Percentiles rank a stretch among this genome's conserved stretches.
phyloP scores from a whole-genome alignment of 1,140 invertebrate genomes.

The Orchesella cincta region DNA sequence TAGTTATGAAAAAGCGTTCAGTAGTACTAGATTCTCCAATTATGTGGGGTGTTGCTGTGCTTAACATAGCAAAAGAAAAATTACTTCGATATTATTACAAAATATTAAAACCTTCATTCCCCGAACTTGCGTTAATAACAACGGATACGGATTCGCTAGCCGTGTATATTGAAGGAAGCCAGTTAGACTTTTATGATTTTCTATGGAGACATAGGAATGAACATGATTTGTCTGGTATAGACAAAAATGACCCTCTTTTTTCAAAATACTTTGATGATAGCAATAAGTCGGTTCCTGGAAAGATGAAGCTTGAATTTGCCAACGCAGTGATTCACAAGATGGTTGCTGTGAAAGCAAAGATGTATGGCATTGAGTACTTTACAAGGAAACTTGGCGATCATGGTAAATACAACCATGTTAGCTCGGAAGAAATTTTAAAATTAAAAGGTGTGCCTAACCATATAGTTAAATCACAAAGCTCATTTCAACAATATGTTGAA shows the following conservation, averaged over 20 bases:
- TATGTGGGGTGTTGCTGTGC: neutral
- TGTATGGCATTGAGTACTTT: too few relatives aligned
- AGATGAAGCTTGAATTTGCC: too few relatives aligned
- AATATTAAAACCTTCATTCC: neutral
- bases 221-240: neutral
- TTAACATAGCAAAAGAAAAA: neutral
- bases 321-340: too few relatives aligned
- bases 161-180: neutral
- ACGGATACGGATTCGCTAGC: neutral
- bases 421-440: too few relatives aligned
- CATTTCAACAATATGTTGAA: too few relatives aligned
- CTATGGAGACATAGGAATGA: neutral
- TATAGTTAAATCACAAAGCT: too few relatives aligned
- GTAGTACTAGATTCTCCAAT: neutral
- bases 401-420: too few relatives aligned
- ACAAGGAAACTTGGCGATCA: too few relatives aligned
- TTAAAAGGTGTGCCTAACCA: too few relatives aligned
- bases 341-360: too few relatives aligned
- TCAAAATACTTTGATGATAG: too few relatives aligned
- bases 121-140: neutral
- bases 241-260: neutral
- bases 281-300: too few relatives aligned
- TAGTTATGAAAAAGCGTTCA: neutral
- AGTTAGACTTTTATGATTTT: neutral
- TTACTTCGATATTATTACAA: neutral